A percentile compares a stretch with the other conserved stretches of the same genome.
Evolutionary conservation across 2,113 vertebrate genomes (phyloP).

Genomic region (Chloropsis cyanopogon): DNA sequence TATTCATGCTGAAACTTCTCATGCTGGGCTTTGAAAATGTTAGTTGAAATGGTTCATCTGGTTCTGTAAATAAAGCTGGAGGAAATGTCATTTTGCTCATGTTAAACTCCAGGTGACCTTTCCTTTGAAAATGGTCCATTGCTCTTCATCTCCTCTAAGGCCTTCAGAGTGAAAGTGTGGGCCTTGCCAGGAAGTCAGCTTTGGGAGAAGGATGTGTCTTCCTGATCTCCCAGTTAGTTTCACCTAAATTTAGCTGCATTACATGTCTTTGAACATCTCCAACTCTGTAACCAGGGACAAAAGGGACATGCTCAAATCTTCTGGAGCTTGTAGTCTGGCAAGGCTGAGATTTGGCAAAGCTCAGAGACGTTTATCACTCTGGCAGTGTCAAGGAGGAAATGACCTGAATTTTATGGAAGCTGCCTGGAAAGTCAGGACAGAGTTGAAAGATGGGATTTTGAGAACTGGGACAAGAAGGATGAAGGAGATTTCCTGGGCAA

Average conservation of each 20-base stretch:
- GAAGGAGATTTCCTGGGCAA: background rate
- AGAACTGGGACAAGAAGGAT: background rate
- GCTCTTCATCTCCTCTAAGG: background rate
- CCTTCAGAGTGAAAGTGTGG: background rate
- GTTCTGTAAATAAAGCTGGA: constrained; percentile 43
- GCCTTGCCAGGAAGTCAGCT: constrained; percentile 21
- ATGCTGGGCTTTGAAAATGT: constrained; percentile 34
- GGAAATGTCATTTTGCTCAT: constrained; percentile 34
- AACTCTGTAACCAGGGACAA: background rate
- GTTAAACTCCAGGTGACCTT: constrained; percentile 47
- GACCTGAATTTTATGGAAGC: background rate
- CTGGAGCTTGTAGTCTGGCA: background rate
- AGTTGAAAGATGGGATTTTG: background rate
- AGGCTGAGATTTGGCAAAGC: background rate
- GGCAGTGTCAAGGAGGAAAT: background rate
- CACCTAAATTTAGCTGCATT: background rate
- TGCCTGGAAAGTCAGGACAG: background rate
- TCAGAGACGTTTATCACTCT: background rate
- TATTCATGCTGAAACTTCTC: background rate
- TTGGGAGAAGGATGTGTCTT: background rate
- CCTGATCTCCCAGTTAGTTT: background rate
- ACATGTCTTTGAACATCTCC: background rate
- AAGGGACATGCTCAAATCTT: background rate
- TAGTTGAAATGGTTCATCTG: constrained; percentile 45
- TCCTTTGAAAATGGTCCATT: constrained; percentile 28